Conservation (phyloP, 2,797 vertebrate species). For the Periparus ater region DNA sequence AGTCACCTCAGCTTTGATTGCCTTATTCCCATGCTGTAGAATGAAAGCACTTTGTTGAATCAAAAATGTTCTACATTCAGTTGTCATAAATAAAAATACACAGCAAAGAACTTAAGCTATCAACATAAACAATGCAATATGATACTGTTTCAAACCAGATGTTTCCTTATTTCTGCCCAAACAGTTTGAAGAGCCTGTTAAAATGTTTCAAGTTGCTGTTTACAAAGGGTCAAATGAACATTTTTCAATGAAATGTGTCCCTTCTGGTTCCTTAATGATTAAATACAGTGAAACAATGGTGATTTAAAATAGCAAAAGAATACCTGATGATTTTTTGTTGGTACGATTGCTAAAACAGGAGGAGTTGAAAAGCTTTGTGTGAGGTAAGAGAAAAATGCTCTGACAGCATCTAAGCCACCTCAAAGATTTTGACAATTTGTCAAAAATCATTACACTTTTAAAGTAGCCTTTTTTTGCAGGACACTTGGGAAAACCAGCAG, state of each 20-base stretch:
- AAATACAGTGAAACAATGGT: slow-evolving; percentile 72
- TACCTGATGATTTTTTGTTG: slow-evolving; percentile 75
- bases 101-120: slow-evolving; percentile 72
- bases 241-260: slow-evolving; percentile 79
- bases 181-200: slow-evolving; percentile 76
- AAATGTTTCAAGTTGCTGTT: slow-evolving; percentile 73
- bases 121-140: slow-evolving; percentile 77
- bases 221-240: slow-evolving; percentile 75
- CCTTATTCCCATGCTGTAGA: slow-evolving; percentile 61
- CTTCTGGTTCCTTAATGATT: slow-evolving; percentile 80
- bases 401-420: slow-evolving; percentile 53
- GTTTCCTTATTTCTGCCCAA: slow-evolving; percentile 74
- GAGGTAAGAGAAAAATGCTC: slow-evolving; percentile 69
- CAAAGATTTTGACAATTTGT: slow-evolving; percentile 68
- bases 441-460: slow-evolving; percentile 64
- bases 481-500: slow-evolving; percentile 57
- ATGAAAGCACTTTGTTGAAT: slow-evolving; percentile 63
- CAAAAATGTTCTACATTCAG: slow-evolving; percentile 64
- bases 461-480: slow-evolving; percentile 50
- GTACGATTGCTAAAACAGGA: slow-evolving; percentile 66
- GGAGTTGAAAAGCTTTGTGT: slow-evolving; percentile 65
- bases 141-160: slow-evolving; percentile 69
- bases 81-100: slow-evolving; percentile 74
- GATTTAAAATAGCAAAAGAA: slow-evolving; percentile 75
- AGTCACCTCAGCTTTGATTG: slow-evolving; percentile 58